These are phyloP conservation scores for Sebastes umbrosus DNA, from an alignment of 2,797 vertebrate genomes.

Conservation along the genomic window DNA sequence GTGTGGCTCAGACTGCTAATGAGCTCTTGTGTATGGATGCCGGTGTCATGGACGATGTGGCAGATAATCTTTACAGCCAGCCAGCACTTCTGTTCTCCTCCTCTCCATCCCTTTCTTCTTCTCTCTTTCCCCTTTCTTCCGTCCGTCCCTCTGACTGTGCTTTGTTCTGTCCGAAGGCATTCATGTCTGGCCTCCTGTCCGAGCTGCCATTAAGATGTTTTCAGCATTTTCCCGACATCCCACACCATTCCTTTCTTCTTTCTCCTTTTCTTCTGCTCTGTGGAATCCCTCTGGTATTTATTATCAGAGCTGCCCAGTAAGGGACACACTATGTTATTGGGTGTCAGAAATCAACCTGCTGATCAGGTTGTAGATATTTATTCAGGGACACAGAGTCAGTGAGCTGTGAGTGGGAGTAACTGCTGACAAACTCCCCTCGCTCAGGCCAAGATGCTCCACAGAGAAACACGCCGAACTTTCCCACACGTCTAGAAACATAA, in stretches of 20 bases:
- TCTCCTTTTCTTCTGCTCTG: constrained; percentile 1
- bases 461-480: constrained; percentile 8
- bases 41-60: constrained; percentile 30
- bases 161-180: constrained; percentile 54
- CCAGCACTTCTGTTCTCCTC: constrained; percentile 22
- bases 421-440: constrained; percentile 20
- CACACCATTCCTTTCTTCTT: constrained; percentile 32
- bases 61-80: constrained; percentile 55
- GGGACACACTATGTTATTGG: not conserved
- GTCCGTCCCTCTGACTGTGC: constrained; percentile 9
- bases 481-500: constrained; percentile 32
- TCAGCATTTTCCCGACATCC: constrained; percentile 55
- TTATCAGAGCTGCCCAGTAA: constrained; percentile 5
- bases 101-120: not conserved
- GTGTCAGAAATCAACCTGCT: not conserved
- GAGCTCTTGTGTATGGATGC: constrained; percentile 32
- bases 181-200: constrained; percentile 61
- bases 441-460: constrained; percentile 18
- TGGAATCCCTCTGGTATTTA: constrained; percentile 25
- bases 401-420: constrained; percentile 18
- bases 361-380: constrained; percentile 11
- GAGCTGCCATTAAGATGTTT: constrained; percentile 65
- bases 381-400: not conserved
- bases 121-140: not conserved
- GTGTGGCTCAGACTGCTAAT: constrained; percentile 75